phyloP scores from a whole-genome alignment of 2,797 vertebrate genomes.

The Sebastes variabilis region DNA sequence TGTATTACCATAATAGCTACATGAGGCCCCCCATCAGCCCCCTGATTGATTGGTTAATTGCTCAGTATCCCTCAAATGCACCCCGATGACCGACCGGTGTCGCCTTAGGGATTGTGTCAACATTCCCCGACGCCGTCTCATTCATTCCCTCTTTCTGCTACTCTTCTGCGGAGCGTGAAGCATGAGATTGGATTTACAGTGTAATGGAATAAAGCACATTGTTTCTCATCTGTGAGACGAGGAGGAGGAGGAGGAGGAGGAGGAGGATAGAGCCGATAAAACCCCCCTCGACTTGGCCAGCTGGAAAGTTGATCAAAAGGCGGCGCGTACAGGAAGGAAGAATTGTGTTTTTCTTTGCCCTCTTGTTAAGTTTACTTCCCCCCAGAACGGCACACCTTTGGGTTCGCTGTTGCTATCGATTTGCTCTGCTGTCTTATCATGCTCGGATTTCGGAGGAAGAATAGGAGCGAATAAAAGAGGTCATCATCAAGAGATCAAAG shows the following conservation, averaged over 20 bases:
- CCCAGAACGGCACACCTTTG: constrained; percentile 12
- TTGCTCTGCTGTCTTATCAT: constrained; percentile 30
- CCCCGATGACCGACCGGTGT: constrained; percentile 46
- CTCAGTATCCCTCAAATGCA: constrained; percentile 57
- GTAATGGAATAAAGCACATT: constrained; percentile 83
- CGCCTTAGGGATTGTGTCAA: constrained; percentile 71
- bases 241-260: constrained; percentile 23
- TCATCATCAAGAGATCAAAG: constrained; percentile 56
- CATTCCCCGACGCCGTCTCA: constrained; percentile 62
- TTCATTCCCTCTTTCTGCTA: constrained; percentile 56
- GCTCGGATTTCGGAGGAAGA: constrained; percentile 7
- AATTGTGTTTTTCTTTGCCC: constrained; percentile 25
- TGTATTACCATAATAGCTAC: constrained; percentile 56
- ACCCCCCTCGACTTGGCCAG: constrained; percentile 45
- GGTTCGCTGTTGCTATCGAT: constrained; percentile 41
- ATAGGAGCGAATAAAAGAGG: constrained; percentile 47
- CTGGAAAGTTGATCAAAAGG: constrained; percentile 73
- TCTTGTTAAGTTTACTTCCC: constrained; percentile 29
- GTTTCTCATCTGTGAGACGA: constrained; percentile 72
- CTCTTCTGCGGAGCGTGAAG: constrained; percentile 75
- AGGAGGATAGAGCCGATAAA: constrained; percentile 59
- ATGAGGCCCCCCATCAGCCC: constrained; percentile 46
- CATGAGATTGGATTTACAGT: constrained; percentile 83
- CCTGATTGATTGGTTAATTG: constrained; percentile 78
- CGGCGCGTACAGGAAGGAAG: constrained; percentile 26